Conservation (phyloP, 2,113 vertebrate genomes). For the Pampusana beccarii region DNA sequence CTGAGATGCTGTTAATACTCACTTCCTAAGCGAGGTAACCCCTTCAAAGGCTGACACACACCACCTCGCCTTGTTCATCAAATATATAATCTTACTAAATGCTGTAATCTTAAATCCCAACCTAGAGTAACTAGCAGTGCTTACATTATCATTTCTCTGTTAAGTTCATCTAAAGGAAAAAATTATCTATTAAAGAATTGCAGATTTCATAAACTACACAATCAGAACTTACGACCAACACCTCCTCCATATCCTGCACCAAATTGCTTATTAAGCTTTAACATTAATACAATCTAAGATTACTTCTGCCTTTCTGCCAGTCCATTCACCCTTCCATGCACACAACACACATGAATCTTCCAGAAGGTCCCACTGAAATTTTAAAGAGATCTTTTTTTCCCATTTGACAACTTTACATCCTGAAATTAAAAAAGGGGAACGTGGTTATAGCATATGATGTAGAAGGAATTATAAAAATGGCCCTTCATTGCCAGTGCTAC, state of each 20-base stretch:
- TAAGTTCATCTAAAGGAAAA: conserved; percentile 10
- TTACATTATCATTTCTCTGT: conserved; percentile 74
- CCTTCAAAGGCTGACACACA: conserved; percentile 55
- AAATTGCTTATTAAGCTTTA: conserved; percentile 56
- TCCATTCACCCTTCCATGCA: neutral
- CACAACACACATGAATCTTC: conserved; percentile 38
- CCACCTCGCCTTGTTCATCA: conserved; percentile 69
- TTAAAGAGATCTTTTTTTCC: neutral
- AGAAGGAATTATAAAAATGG: conserved; percentile 68
- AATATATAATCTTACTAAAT: conserved; percentile 76
- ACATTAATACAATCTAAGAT: conserved; percentile 26
- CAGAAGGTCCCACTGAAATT: conserved; percentile 40
- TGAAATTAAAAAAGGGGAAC: conserved; percentile 49
- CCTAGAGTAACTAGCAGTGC: conserved; percentile 70
- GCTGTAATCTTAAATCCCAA: conserved; percentile 78
- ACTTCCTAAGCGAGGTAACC: conserved; percentile 61
- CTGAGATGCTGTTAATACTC: conserved; percentile 69
- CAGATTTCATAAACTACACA: conserved; percentile 26
- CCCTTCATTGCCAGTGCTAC: conserved; percentile 35
- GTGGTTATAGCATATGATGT: conserved; percentile 17
- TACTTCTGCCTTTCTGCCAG: conserved; percentile 16
- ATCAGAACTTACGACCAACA: conserved; percentile 55
- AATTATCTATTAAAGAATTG: conserved; percentile 27
- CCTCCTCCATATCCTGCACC: conserved; percentile 20
- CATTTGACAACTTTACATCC: conserved; percentile 34